Conservation (phyloP, 2,797 vertebrate species). For the Clarias laeviceps region DNA sequence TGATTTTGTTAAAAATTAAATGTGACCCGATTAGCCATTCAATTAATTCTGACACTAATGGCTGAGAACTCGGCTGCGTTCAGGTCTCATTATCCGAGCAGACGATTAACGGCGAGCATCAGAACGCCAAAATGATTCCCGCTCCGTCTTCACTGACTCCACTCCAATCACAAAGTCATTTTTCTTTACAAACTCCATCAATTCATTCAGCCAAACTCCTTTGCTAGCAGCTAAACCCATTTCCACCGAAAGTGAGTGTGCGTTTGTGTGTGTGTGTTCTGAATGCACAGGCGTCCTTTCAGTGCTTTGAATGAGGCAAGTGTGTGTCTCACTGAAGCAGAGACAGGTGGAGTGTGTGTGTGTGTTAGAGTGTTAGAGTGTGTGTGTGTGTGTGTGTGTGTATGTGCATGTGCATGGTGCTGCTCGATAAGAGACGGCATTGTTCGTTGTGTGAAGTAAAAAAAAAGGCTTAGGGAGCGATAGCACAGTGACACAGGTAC, state of each 20-base stretch:
- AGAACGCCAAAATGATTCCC: not conserved
- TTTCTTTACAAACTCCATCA: not conserved
- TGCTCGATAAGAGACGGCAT: slow-evolving; percentile 48
- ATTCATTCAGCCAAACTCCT: not conserved
- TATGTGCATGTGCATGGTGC: slow-evolving; percentile 24
- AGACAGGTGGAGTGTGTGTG: slow-evolving; percentile 28
- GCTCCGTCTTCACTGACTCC: not conserved
- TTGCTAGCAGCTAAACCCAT: not conserved
- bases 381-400: slow-evolving; percentile 12
- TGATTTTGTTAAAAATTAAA: not conserved
- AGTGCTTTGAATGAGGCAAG: slow-evolving; percentile 44
- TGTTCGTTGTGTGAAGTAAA: slow-evolving; percentile 22
- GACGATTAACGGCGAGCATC: not conserved
- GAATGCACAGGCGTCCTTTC: slow-evolving; percentile 51
- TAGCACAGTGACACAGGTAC: not conserved
- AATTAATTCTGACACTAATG: not conserved
- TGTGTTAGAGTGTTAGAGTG: too few species aligned
- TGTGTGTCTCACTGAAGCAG: slow-evolving; percentile 34
- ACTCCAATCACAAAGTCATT: slow-evolving; percentile 5
- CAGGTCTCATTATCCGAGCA: not conserved
- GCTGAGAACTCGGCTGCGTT: not conserved
- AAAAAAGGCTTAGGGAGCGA: not conserved
- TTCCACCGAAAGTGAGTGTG: not conserved
- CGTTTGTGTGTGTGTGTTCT: slow-evolving; percentile 31
- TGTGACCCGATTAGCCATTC: not conserved